Conservation (phyloP, 2,113 vertebrate genomes). For the Mastomys coucha region DNA sequence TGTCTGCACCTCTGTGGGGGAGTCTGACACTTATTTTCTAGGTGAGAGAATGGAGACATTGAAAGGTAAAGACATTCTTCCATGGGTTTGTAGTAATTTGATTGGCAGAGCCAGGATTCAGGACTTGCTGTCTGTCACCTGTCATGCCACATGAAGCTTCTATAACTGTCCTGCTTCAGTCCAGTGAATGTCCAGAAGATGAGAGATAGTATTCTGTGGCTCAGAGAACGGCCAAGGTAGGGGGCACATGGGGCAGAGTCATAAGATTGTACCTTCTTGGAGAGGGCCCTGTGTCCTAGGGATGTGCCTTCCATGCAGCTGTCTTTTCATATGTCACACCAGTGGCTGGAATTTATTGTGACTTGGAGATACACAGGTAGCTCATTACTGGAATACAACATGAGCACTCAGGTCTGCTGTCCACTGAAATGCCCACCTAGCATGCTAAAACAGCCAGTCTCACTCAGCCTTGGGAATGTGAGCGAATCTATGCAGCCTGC, state of each 20-base stretch:
- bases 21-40: not conserved
- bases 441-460: rapidly evolving
- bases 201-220: no score
- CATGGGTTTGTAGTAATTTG: not conserved
- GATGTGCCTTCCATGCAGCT: rapidly evolving
- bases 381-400: rapidly evolving
- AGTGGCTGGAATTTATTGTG: rapidly evolving
- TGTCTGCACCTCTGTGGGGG: no score
- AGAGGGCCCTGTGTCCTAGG: not conserved
- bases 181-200: not conserved
- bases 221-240: not conserved
- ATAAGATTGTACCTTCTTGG: no score
- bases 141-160: no score
- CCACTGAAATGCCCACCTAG: no score
- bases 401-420: rapidly evolving
- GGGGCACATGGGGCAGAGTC: rapidly evolving
- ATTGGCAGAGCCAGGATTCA: not conserved
- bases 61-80: not conserved
- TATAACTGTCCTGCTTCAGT: not conserved
- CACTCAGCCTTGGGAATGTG: rapidly evolving
- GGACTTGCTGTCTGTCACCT: not conserved
- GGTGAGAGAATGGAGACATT: not conserved
- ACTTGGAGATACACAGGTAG: not conserved
- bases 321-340: rapidly evolving
- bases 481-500: no score